Conservation (phyloP, 2,113 vertebrate genomes). For the Tonatia bakeri region DNA sequence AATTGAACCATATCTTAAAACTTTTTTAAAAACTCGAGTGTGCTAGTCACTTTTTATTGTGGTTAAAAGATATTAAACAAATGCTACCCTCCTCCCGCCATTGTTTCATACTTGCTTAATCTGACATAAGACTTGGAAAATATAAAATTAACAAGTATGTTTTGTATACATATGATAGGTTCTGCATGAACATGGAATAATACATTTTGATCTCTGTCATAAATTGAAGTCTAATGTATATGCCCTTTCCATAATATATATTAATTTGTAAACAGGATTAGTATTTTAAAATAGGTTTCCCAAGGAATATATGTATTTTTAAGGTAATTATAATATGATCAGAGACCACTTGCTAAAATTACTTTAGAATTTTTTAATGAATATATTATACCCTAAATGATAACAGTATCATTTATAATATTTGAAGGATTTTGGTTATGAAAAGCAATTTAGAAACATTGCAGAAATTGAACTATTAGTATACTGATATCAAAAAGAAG, state of each 20-base stretch:
- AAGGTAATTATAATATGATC: background rate
- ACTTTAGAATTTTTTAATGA: background rate
- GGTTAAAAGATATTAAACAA: background rate
- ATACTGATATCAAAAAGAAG: constrained; percentile 6
- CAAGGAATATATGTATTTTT: background rate
- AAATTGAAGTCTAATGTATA: background rate
- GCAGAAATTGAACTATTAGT: background rate
- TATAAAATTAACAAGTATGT: background rate
- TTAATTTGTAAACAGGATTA: background rate
- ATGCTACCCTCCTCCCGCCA: too few relatives aligned
- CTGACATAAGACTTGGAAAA: constrained; percentile 1
- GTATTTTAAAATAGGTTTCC: constrained; percentile 24
- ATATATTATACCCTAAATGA: background rate
- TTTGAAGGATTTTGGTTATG: background rate
- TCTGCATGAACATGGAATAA: background rate
- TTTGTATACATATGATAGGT: background rate
- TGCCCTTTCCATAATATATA: background rate
- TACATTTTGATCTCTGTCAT: background rate
- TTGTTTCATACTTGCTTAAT: constrained; percentile 35
- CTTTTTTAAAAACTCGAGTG: background rate
- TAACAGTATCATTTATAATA: background rate
- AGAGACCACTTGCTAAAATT: background rate
- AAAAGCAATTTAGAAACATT: background rate
- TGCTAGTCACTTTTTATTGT: background rate
- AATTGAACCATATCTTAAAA: constrained; percentile 31